These are phyloP conservation scores for Smittia aterrima DNA, from an alignment of 2,888 invertebrate species.

Conservation along the genomic window DNA sequence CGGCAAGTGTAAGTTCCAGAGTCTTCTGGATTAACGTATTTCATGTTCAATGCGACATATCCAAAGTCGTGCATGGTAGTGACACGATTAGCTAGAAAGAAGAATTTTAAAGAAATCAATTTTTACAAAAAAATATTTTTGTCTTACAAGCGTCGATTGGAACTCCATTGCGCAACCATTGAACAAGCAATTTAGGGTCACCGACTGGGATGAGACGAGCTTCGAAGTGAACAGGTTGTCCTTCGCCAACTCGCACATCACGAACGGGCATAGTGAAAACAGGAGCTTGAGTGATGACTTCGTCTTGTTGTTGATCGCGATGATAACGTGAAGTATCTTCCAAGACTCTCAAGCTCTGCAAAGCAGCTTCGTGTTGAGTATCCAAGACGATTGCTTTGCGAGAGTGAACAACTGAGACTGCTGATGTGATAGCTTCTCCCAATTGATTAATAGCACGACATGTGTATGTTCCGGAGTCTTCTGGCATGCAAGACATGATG, in stretches of 20 bases:
- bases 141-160: constrained; percentile 82
- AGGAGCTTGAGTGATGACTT: constrained; percentile 80
- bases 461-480: constrained; percentile 95
- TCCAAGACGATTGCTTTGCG: constrained; percentile 83
- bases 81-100: constrained; percentile 71
- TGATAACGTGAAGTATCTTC: constrained; percentile 78
- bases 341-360: constrained; percentile 75
- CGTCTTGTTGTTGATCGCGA: constrained; percentile 71
- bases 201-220: constrained; percentile 92
- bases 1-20: constrained; percentile 95
- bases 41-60: constrained; percentile 92
- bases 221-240: constrained; percentile 91
- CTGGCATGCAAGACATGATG: constrained; percentile 91
- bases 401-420: constrained; percentile 78
- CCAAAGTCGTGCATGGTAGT: constrained; percentile 98
- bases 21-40: constrained; percentile 92
- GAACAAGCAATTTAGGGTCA: constrained; percentile 86
- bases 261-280: constrained; percentile 89
- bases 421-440: constrained; percentile 91
- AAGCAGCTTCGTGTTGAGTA: constrained; percentile 82
- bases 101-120: constrained; percentile 25
- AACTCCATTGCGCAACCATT: constrained; percentile 90
- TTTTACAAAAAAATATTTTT: constrained; percentile 1
- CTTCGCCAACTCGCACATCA: constrained; percentile 81
- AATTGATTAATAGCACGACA: constrained; percentile 87